Base-by-base conservation (phyloP, 2,888 invertebrate genomes). In the Lucinisca nassula region DNA sequence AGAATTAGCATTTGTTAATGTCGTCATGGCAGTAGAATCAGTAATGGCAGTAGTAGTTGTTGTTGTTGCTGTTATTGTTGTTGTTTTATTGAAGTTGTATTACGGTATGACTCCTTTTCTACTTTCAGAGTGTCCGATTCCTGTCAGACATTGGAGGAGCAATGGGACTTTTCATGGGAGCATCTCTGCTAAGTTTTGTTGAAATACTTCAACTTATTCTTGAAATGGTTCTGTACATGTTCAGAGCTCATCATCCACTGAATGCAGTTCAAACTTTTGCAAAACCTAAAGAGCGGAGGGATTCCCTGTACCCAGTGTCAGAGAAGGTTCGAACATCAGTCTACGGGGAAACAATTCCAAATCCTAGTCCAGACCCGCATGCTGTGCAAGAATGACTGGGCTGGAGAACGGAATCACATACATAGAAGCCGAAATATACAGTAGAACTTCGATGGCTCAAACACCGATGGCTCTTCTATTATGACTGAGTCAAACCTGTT, bases 111-210 rank as follows among this genome's bases (percentile, higher is more conserved):
- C n/a, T n/a, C n/a, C n/a, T n/a, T n/a, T n/a, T n/a, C n/a, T n/a
- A 37, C 0, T 89, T 91, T 61, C 85, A 92, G 92, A 74, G 75
- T 21, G 87, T 87, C 4, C 85, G 87, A 2, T 92, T 92, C 37
- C 58, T 92, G 30, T 89, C 92, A 0, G 90, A 92, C 79, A 88
- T 92, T 24, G 92, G 92, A 24, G 92, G 92, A 10, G 88, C 92
- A 10, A 75, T 91, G 80, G 92, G 92, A 0, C 76, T 92, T 27
- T 91, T 90, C 79, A 77, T 90, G 79, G 92, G 92, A 14, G 90
- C 88, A 1, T 92, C 92, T 4, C 24, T 91, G n/a, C 61, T 92
- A 8, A 92, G 88, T 75, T 78, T 89, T 30, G 87, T 90, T 2
- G 92, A 92, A 40, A 38, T 91, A 10, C 32, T 92, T 17, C 89